These are phyloP conservation scores for Ictidomys tridecemlineatus DNA, from an alignment of 2,113 vertebrate species.

Conservation along the genomic window DNA sequence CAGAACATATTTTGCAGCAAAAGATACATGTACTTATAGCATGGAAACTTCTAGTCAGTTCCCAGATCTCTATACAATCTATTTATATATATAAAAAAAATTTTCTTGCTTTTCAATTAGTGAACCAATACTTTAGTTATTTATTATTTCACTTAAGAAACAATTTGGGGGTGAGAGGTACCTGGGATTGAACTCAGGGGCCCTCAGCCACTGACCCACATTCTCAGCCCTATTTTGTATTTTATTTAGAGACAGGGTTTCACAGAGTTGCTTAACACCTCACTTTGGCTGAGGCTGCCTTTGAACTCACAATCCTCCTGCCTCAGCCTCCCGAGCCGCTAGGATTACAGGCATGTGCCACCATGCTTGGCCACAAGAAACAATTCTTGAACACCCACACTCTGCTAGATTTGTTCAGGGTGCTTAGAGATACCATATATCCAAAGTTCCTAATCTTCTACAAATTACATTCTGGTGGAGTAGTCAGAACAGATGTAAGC, in stretches of 20 bases:
- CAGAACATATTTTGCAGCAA: conserved; percentile 32
- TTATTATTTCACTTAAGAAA: not conserved
- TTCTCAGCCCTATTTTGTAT: too few species aligned
- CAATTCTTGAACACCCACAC: not conserved
- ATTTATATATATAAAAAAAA: not conserved
- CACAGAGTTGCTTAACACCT: too few species aligned
- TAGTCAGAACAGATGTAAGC: not conserved
- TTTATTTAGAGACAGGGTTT: too few species aligned
- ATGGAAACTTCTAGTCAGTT: not conserved
- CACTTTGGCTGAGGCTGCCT: too few species aligned
- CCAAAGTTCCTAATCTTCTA: not conserved
- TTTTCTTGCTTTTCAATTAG: not conserved
- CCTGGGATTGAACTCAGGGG: too few species aligned
- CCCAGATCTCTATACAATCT: not conserved
- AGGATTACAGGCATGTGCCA: too few species aligned
- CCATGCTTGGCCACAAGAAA: not conserved
- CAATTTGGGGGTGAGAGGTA: not conserved
- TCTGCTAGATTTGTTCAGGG: not conserved
- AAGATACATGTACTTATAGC: not conserved
- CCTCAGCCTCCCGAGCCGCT: too few species aligned
- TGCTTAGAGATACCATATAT: not conserved
- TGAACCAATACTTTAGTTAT: not conserved
- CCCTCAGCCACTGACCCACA: too few species aligned
- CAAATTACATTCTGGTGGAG: not conserved
- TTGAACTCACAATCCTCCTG: too few species aligned